These are phyloP conservation scores for Gila robusta DNA, from an alignment of 2,797 vertebrate genomes.

Conservation along the genomic window DNA sequence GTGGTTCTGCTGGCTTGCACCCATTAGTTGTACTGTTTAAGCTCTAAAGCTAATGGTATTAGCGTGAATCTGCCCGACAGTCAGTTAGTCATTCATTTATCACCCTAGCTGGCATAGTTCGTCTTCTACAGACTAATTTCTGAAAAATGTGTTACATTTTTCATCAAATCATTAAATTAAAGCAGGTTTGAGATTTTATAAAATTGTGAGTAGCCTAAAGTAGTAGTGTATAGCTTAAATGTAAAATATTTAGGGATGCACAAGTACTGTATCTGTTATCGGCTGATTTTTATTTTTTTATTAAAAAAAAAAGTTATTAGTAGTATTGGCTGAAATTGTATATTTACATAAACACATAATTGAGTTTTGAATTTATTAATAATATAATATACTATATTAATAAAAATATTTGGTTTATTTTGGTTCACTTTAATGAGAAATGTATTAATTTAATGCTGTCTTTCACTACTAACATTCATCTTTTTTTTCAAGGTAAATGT, in stretches of 20 bases:
- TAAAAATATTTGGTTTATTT: neutral
- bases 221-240: neutral
- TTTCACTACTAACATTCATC: neutral
- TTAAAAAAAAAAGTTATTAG: no score
- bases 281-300: neutral
- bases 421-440: neutral
- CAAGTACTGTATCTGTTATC: neutral
- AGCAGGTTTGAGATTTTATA: slow-evolving; percentile 6
- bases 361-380: neutral
- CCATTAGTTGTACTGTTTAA: slow-evolving; percentile 31
- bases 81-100: slow-evolving; percentile 38
- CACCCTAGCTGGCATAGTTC: neutral
- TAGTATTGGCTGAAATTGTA: neutral
- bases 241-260: neutral
- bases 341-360: neutral
- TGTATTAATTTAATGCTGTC: neutral
- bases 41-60: slow-evolving; percentile 43
- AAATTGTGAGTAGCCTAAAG: neutral
- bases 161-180: slow-evolving; percentile 1
- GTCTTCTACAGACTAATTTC: neutral
- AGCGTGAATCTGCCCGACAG: slow-evolving; percentile 42
- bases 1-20: slow-evolving; percentile 8
- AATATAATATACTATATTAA: neutral
- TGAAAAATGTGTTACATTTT: neutral
- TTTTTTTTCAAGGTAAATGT: neutral